phyloP scores from a whole-genome alignment of 53 echinoderm and acorn worm genomes.

The Echinarachnius parma region DNA sequence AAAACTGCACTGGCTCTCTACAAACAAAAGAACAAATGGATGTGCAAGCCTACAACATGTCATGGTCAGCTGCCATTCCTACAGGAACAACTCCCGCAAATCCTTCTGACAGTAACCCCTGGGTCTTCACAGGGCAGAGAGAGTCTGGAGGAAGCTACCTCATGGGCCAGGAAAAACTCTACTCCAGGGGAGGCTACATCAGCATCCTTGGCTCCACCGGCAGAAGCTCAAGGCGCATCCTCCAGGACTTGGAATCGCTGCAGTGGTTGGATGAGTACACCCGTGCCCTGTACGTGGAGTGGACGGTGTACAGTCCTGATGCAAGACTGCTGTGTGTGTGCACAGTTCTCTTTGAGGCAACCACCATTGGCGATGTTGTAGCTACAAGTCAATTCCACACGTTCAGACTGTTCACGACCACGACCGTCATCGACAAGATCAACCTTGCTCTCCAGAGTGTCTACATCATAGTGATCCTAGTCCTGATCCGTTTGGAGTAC shows the following conservation, averaged over 20 bases:
- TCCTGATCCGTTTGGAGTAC: conserved; percentile 60
- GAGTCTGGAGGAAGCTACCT: conserved; percentile 60
- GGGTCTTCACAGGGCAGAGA: conserved; percentile 58
- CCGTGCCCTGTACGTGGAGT: conserved; percentile 73
- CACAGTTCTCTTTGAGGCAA: conserved; percentile 62
- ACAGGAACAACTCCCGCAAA: background rate
- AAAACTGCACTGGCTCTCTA: conserved; percentile 17
- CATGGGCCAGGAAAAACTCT: conserved; percentile 16
- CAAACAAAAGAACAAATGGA: conserved; percentile 1
- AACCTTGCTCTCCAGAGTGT: conserved; percentile 64
- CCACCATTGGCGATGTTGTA: conserved; percentile 29
- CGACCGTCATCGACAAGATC: conserved; percentile 56
- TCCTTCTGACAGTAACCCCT: conserved; percentile 23
- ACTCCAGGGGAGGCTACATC: conserved; percentile 69
- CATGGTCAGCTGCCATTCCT: conserved; percentile 39
- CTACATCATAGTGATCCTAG: conserved; percentile 61
- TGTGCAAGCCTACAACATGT: conserved; percentile 23
- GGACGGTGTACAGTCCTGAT: conserved; percentile 77
- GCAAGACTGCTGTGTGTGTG: conserved; percentile 67
- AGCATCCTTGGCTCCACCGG: conserved; percentile 44
- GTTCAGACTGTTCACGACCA: conserved; percentile 50
- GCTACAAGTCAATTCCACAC: conserved; percentile 55
- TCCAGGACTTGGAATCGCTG: conserved; percentile 15
- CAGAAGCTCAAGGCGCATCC: conserved; percentile 15
- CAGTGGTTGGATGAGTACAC: conserved; percentile 71